Evolutionary conservation across 2,888 invertebrate genomes (phyloP).

Genomic region (Acanthoscelides obtectus): DNA sequence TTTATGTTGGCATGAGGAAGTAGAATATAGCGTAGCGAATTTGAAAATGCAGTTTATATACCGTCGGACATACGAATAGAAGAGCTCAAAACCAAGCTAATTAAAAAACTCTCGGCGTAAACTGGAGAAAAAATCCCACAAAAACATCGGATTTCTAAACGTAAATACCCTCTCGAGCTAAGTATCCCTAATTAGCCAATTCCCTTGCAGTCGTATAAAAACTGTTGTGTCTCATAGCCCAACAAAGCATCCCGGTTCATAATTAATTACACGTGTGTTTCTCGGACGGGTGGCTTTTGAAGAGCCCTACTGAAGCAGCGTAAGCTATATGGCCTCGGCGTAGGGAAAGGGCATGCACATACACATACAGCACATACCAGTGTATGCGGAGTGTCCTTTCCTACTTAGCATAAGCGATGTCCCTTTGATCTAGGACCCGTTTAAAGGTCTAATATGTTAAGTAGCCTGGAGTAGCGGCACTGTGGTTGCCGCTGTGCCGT

Average conservation of each 20-base stretch:
- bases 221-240: not conserved
- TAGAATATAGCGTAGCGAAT: no score
- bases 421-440: conserved; percentile 23
- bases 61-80: no score
- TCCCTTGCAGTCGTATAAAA: not conserved
- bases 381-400: conserved; percentile 27
- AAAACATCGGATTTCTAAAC: not conserved
- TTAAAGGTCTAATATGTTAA: conserved; percentile 33
- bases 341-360: not conserved
- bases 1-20: no score
- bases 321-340: not conserved
- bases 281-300: not conserved
- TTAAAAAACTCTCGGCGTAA: not conserved
- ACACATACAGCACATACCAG: conserved; percentile 9
- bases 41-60: no score
- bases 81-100: not conserved
- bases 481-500: conserved; percentile 23
- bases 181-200: not conserved
- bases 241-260: not conserved
- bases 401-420: conserved; percentile 22
- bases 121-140: not conserved
- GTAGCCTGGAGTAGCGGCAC: conserved; percentile 23
- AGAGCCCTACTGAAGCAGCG: not conserved
- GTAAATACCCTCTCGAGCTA: not conserved
- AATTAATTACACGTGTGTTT: not conserved